Evolutionary conservation across 2,888 invertebrate species (phyloP).

Genomic region (Caenorhabditis becei): DNA sequence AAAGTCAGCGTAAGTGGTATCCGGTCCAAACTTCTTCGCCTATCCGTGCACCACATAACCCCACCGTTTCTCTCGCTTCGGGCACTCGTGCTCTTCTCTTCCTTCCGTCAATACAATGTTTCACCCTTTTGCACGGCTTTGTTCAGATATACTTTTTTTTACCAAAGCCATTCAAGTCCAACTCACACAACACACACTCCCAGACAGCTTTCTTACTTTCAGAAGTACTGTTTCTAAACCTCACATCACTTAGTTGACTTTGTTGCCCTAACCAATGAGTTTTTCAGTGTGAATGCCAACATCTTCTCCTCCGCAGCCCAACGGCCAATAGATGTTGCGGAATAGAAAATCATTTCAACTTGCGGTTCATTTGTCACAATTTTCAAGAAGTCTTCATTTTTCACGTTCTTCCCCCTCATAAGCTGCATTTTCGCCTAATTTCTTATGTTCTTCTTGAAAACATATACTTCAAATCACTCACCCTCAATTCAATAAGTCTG

Average conservation of each 20-base stretch:
- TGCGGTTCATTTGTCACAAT: slow-evolving; percentile 28
- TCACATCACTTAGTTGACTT: not conserved
- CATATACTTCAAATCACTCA: not conserved
- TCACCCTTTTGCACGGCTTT: slow-evolving; percentile 55
- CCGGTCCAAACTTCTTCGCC: slow-evolving; percentile 40
- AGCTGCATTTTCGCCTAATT: slow-evolving; percentile 11
- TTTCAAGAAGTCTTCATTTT: not conserved
- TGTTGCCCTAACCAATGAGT: slow-evolving; percentile 1
- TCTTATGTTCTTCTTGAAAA: not conserved
- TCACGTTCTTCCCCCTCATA: slow-evolving; percentile 16
- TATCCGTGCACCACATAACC: slow-evolving; percentile 45
- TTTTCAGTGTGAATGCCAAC: slow-evolving; percentile 66
- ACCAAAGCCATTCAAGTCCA: slow-evolving; percentile 33
- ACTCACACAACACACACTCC: slow-evolving; percentile 17
- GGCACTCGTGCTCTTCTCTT: slow-evolving; percentile 16
- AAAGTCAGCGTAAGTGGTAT: slow-evolving; percentile 51
- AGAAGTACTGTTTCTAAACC: slow-evolving; percentile 10
- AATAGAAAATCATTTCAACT: slow-evolving; percentile 34
- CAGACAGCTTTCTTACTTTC: slow-evolving; percentile 8
- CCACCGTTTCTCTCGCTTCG: slow-evolving; percentile 45
- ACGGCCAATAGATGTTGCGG: slow-evolving; percentile 57
- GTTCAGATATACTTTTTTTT: slow-evolving; percentile 22
- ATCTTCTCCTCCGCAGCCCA: slow-evolving; percentile 62
- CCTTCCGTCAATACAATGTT: slow-evolving; percentile 14
- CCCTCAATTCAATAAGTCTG: not conserved